Evolutionary conservation across 2,113 vertebrate species (phyloP), one percentile per base, ranked within the genome.

Genomic region (Danionella cerebrum): DNA sequence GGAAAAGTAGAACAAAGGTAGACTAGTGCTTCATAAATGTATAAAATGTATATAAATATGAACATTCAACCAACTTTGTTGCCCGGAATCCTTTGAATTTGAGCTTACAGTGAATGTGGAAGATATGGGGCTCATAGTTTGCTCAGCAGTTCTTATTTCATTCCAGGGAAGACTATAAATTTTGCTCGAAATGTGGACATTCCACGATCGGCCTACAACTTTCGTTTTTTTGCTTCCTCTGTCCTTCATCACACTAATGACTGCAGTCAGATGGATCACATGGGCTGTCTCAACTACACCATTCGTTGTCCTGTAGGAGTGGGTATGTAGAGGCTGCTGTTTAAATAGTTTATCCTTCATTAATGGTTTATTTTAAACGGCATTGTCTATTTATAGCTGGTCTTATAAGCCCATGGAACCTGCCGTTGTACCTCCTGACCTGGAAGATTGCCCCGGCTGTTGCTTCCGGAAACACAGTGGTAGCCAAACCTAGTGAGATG

Each of bases 401-500:
- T 57, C 87, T 99, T 67, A 97, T 98, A 80, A 96, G 93, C 62
- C 96, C 96, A 54, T 99, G 96, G 96, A 99, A 99, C 72, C 82
- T 98, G 25, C 96, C 96, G 0, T 82, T 99, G 0, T 97, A 96
- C 74, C 83, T 99, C 59, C 86, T 99, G 67, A 97, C 96, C 31
- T 99, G 96, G 96, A 99, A 99, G 84, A 91, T 98, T 3, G 96
- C 94, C 1, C 96, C 96, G 0, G 94, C 96, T 1, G 88, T 97
- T 0, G 93, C 92, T 5, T 79, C 83, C 1, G 96, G 96, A 55
- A 98, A 99, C 77, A 95, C 96, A 0, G 93, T 98, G 47, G 90
- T 99, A 72, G 96, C 95, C 60, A 99, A 98, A 70, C 96, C 96
- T 62, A 99, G 96, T 8, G 96, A 99, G 84, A 90, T 99, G 93